A percentile compares a stretch with the other conserved stretches of the same genome.
Conservation (phyloP, 1,140 invertebrate species). For the Apolygus lucorum region DNA sequence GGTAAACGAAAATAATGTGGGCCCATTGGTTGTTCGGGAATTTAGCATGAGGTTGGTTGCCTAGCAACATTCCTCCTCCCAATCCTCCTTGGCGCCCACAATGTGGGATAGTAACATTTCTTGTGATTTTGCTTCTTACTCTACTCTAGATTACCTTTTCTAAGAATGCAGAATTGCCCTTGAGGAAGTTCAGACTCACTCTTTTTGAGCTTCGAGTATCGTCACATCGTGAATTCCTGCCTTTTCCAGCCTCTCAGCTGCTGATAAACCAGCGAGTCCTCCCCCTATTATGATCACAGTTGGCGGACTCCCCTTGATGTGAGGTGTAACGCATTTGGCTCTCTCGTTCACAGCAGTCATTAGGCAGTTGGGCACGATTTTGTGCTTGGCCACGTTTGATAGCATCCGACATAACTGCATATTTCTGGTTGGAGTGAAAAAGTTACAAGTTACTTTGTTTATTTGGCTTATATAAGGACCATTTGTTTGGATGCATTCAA, state of each 20-base stretch:
- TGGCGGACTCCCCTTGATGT: slow-evolving; percentile 39
- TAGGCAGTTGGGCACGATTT: background rate
- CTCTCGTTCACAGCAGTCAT: background rate
- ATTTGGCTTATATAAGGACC: background rate
- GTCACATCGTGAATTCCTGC: slow-evolving; percentile 59
- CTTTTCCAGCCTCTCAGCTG: slow-evolving; percentile 56
- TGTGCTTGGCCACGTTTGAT: background rate
- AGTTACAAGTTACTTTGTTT: background rate
- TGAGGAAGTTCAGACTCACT: too few relatives aligned
- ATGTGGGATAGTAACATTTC: too few relatives aligned
- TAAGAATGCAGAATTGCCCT: too few relatives aligned
- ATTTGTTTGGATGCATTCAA: too few relatives aligned
- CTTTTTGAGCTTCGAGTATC: slow-evolving; percentile 52
- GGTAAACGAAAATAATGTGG: too few relatives aligned
- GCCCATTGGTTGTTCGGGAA: too few relatives aligned
- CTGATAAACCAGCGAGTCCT: slow-evolving; percentile 63
- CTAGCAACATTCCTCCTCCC: too few relatives aligned
- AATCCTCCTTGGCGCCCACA: too few relatives aligned
- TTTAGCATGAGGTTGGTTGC: too few relatives aligned
- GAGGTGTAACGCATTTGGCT: background rate
- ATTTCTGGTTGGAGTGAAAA: background rate
- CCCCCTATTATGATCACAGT: slow-evolving; percentile 62
- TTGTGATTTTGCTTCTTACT: too few relatives aligned
- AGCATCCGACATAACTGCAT: background rate
- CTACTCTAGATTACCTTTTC: too few relatives aligned